Conservation (phyloP, 2,888 invertebrate species). For the Zele albiditarsus region DNA sequence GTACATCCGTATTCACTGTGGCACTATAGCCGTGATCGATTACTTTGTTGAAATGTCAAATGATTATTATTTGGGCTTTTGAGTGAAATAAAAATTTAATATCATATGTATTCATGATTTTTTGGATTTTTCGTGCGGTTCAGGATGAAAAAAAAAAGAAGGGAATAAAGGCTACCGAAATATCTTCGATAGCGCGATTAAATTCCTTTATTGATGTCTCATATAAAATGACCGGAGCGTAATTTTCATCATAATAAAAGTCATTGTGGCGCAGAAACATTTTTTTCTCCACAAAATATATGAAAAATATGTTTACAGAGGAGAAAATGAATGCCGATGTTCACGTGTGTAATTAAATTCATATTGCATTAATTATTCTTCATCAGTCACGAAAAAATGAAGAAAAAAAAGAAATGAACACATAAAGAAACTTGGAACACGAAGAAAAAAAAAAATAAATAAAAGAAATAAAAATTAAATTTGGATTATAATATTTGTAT, state of each 20-base stretch:
- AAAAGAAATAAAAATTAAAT: background rate
- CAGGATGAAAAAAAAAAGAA: background rate
- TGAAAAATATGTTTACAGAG: background rate
- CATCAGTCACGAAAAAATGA: background rate
- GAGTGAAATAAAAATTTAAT: background rate
- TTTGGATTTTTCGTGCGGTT: too few relatives aligned
- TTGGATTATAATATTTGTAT: conserved; percentile 12
- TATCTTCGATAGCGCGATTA: background rate
- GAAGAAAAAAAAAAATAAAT: background rate
- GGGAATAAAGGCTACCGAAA: background rate
- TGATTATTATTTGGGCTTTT: background rate
- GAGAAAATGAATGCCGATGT: background rate
- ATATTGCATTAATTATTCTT: background rate
- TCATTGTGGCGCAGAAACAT: background rate
- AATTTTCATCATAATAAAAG: too few relatives aligned
- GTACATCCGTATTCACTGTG: background rate
- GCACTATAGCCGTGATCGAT: background rate
- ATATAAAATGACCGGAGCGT: too few relatives aligned
- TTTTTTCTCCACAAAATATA: background rate
- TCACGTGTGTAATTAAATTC: background rate
- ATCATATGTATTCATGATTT: background rate
- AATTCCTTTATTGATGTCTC: background rate
- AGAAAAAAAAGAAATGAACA: background rate
- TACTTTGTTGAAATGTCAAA: background rate
- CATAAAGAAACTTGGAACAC: background rate